These are phyloP conservation scores for Xylota sylvarum DNA, from an alignment of 2,888 invertebrate species.

Conservation along the genomic window DNA sequence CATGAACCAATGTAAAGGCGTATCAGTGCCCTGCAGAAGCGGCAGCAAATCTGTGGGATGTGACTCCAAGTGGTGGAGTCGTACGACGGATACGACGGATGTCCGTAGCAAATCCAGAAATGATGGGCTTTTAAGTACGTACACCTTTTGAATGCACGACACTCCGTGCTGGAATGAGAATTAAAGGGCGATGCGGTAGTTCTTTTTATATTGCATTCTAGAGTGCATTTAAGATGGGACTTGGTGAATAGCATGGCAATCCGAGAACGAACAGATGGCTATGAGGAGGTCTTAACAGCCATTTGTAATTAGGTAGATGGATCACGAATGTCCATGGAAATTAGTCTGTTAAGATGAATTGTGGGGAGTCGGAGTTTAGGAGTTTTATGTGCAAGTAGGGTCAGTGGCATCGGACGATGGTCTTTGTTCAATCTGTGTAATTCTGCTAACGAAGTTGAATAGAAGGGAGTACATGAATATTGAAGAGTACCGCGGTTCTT, in stretches of 20 bases:
- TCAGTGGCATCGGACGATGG: not conserved
- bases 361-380: slow-evolving; percentile 10
- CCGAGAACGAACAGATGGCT: slow-evolving; percentile 27
- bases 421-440: not conserved
- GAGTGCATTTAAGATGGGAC: slow-evolving; percentile 61
- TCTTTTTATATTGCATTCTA: slow-evolving; percentile 45
- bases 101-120: slow-evolving; percentile 67
- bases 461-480: not conserved
- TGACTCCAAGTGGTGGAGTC: slow-evolving; percentile 10
- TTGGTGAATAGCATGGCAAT: slow-evolving; percentile 32
- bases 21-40: slow-evolving; percentile 55
- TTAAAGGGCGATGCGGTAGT: slow-evolving; percentile 69
- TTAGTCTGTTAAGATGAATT: slow-evolving; percentile 36
- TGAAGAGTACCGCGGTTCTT: no score
- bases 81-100: slow-evolving; percentile 22
- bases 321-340: slow-evolving; percentile 51
- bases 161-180: slow-evolving; percentile 41
- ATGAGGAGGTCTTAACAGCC: slow-evolving; percentile 36
- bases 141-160: slow-evolving; percentile 53
- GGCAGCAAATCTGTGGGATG: slow-evolving; percentile 17
- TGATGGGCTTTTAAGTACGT: slow-evolving; percentile 73
- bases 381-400: not conserved
- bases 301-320: slow-evolving; percentile 69
- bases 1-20: slow-evolving; percentile 45
- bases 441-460: not conserved